Evolutionary conservation across 2,797 vertebrate species (phyloP), one percentile per base, ranked within the genome.

Genomic region (Natrix natrix): DNA sequence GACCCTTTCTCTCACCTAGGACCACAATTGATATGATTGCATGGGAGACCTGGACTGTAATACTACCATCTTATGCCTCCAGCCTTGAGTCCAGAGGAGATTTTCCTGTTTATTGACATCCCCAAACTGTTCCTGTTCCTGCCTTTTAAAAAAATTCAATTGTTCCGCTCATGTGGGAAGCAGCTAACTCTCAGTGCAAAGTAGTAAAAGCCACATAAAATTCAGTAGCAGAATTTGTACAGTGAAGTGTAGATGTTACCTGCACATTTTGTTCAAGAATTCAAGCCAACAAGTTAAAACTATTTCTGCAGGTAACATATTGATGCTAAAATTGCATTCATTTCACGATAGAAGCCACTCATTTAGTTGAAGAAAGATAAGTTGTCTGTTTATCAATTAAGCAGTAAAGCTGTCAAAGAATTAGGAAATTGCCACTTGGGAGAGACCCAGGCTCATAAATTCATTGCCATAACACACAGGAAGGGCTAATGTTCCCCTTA

Each of bases 151-250:
- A 92, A 14, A 60, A 87, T 1, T 17, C 66, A 37, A 17, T 74
- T 17, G n/a, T 74, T 74, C n/a, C 37, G 37, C 66, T 74, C 66
- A 91, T 57, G 54, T 94, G 60, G 56, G 55, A 93, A 93, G 88
- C 74, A 95, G 28, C 52, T 94, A 88, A 91, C 43, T 92, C 78
- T 43, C 63, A 61, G 91, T 52, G 91, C 55, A 54, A 89, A 94
- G 92, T 26, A 37, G 60, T 52, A 60, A 61, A 93, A 91, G 95
- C 74, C 88, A 74, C 52, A 60, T 32, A 89, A 88, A 54, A 37
- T 32, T 12, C 10, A 59, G 78, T 92, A 92, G 88, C 5, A 90
- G 55, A 56, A 5, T 93, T 48, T 91, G 32, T 91, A 52, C 60
- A 87, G 54, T 66, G 88, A 92, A 95, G 93, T 93, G 57, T 78